Conservation (phyloP, 2,797 vertebrate species). For the Astyanax mexicanus region DNA sequence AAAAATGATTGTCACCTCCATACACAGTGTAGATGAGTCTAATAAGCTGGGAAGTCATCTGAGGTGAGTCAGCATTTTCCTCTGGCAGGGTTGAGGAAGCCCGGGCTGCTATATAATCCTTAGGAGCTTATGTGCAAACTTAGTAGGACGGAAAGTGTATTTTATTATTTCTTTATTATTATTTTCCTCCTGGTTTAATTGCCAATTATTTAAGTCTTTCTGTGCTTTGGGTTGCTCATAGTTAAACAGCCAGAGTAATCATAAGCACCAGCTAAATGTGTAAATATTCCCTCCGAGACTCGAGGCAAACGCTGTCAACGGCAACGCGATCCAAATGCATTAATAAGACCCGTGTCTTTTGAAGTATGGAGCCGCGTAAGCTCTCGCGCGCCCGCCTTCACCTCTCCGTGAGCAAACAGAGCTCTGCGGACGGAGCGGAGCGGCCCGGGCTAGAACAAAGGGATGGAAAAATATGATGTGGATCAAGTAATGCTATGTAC, state of each 20-base stretch:
- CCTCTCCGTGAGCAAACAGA: background rate
- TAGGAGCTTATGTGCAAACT: constrained; percentile 68
- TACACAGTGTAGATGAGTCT: background rate
- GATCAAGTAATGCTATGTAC: constrained; percentile 64
- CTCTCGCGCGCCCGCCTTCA: background rate
- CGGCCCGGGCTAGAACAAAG: constrained; percentile 70
- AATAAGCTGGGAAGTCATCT: constrained; percentile 27
- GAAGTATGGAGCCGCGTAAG: background rate
- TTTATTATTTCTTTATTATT: too few species aligned
- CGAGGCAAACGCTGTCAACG: background rate
- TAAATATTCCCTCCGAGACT: constrained; percentile 70
- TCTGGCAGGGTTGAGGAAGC: constrained; percentile 25
- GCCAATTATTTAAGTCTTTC: constrained; percentile 74
- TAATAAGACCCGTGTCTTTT: constrained; percentile 15
- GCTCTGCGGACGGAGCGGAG: constrained; percentile 23
- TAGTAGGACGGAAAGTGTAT: constrained; percentile 62
- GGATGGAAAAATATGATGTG: constrained; percentile 69
- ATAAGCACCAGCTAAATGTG: constrained; percentile 72
- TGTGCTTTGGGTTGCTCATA: constrained; percentile 66
- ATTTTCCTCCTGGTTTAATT: constrained; percentile 71
- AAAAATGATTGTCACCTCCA: constrained; percentile 12
- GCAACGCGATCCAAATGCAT: background rate
- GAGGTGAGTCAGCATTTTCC: constrained; percentile 20
- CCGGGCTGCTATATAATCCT: constrained; percentile 55
- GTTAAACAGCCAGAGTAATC: constrained; percentile 75